Evolutionary conservation across 2,888 invertebrate species (phyloP).

Genomic region (Heliconius hortense): DNA sequence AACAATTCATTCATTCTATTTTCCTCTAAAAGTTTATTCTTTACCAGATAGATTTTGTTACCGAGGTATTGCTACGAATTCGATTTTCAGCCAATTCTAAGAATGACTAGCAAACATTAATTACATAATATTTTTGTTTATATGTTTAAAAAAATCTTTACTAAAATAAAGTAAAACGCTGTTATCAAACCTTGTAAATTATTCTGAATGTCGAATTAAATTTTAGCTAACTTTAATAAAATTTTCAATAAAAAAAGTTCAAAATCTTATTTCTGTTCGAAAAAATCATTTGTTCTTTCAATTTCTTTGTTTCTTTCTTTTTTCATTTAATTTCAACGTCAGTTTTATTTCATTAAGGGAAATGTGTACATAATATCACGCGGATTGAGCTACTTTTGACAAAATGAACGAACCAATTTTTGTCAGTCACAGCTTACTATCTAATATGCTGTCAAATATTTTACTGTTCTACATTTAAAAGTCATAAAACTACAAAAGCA

Average conservation of each 20-base stretch:
- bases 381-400: too few relatives aligned
- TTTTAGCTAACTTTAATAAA: conserved; percentile 1
- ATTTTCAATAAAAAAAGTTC: neutral
- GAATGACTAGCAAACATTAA: neutral
- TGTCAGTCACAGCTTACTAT: too few relatives aligned
- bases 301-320: too few relatives aligned
- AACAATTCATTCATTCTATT: conserved; percentile 9
- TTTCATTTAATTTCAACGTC: too few relatives aligned
- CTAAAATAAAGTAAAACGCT: neutral
- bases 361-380: too few relatives aligned
- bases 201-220: neutral
- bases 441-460: too few relatives aligned
- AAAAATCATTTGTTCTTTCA: neutral
- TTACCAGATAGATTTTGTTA: conserved; percentile 1
- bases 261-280: too few relatives aligned
- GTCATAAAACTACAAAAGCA: too few relatives aligned
- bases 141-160: neutral
- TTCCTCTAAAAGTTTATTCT: neutral
- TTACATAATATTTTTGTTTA: neutral
- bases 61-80: neutral
- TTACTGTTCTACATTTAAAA: too few relatives aligned
- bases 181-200: neutral
- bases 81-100: neutral
- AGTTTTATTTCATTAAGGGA: too few relatives aligned
- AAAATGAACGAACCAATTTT: too few relatives aligned